Percentiles rank a stretch among this genome's conserved stretches.
Conservation (phyloP, 2,797 vertebrate species). For the Acanthurus leucopareius region DNA sequence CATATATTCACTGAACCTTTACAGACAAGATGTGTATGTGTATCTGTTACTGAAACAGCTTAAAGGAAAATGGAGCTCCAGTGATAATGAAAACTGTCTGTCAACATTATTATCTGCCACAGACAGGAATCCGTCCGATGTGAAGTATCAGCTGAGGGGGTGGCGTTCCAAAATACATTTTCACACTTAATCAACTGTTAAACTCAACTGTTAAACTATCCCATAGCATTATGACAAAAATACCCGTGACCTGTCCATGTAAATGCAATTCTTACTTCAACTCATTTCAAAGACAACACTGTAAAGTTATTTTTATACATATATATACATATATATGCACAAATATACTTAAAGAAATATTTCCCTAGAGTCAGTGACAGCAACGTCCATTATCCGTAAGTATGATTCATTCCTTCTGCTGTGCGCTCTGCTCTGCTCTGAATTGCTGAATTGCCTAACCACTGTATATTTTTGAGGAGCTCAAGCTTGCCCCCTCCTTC, state of each 20-base stretch:
- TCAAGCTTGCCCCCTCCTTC: no score
- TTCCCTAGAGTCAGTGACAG: no score
- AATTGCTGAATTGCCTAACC: no score
- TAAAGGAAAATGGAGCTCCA: slow-evolving; percentile 55
- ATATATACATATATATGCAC: no score
- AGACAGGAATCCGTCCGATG: slow-evolving; percentile 37
- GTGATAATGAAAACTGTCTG: slow-evolving; percentile 62
- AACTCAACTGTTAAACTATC: background rate
- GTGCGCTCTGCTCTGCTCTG: no score
- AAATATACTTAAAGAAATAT: no score
- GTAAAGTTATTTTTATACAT: background rate
- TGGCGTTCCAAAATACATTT: slow-evolving; percentile 57
- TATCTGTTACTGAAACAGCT: slow-evolving; percentile 39
- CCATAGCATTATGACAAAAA: background rate
- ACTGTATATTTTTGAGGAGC: no score
- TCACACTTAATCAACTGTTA: slow-evolving; percentile 7
- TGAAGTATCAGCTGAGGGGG: slow-evolving; percentile 28
- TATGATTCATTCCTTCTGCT: no score
- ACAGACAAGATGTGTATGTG: slow-evolving; percentile 22
- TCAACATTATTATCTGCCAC: slow-evolving; percentile 47
- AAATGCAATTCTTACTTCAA: background rate
- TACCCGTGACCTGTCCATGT: background rate
- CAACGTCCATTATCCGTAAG: no score
- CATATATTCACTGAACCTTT: slow-evolving; percentile 2
- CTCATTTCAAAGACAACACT: background rate